Base-by-base conservation (phyloP, 2,888 invertebrate species). In the Piscicola geometra region DNA sequence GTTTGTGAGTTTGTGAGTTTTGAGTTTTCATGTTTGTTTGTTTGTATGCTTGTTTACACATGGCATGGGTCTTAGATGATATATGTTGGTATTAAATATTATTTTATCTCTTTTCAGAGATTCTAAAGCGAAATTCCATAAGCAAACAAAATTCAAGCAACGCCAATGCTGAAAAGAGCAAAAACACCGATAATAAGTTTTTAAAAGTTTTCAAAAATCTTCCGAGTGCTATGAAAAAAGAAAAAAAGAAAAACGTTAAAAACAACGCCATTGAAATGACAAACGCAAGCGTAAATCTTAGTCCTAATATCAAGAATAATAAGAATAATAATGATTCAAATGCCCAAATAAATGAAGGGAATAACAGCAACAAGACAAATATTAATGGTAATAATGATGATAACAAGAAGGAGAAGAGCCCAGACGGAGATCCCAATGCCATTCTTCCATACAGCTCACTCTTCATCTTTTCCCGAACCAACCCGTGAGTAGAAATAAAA, bases 391-490 rank as follows among this genome's bases (percentile, higher is more conserved):
- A 67, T n/a, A 67, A 3, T 28, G 32, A 67, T 32, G n/a, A 35
- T 30, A 33, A 67, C 33, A 67, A 67, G 9, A 67, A 33, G 5
- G n/a, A 67, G 15, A 67, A 3, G 3, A 25, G 5, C 67, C 5
- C 15, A 5, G 18, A 67, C 12, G 28, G 15, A 9, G 35, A 25
- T 64, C 33, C 56, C 33, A 75, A 68, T n/a, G 73, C 76, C 41
- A 73, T 76, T 25, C 50, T 32, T 90, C 98, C 98, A 88, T 99
- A 98, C 89, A 95, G 96, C 88, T 98, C 98, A 88, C 95, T 99
- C 96, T 99, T 99, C 89, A 91, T 99, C 89, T 90, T 99, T 86
- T 94, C 96, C 86, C 93, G 97, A 83, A 97, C 97, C 83, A 99
- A 99, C 89, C 93, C 95, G 96, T 97, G 89, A 91, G 93, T 84